Evolutionary conservation across 2,888 invertebrate genomes (phyloP).

Genomic region (Tenthredo distinguenda): DNA sequence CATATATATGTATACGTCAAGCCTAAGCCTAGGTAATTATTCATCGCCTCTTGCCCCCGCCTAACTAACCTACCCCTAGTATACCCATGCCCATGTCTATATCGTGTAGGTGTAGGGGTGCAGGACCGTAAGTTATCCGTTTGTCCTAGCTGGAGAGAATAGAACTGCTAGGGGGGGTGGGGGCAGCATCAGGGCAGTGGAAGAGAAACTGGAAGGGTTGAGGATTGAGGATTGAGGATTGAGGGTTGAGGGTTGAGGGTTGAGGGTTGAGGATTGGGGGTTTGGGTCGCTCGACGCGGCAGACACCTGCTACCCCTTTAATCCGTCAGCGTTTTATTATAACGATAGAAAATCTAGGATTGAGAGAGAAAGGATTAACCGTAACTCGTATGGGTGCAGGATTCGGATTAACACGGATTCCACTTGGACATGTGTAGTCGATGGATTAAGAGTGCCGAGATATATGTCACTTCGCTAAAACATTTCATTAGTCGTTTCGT

Average conservation of each 20-base stretch:
- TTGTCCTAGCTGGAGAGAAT: slow-evolving; percentile 60
- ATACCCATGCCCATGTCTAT: background rate
- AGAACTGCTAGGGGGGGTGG: slow-evolving; percentile 42
- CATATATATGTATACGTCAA: background rate
- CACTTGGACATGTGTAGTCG: too few species aligned
- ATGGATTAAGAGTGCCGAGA: too few species aligned
- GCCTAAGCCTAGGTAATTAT: slow-evolving; percentile 42
- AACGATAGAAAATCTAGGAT: slow-evolving; percentile 50
- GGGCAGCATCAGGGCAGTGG: slow-evolving; percentile 8
- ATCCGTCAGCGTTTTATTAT: slow-evolving; percentile 52
- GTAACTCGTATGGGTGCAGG: too few species aligned
- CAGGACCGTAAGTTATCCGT: slow-evolving; percentile 1
- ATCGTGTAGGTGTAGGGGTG: background rate
- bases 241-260: background rate
- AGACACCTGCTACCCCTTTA: slow-evolving; percentile 56
- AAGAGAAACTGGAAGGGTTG: background rate
- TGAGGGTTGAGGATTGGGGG: background rate
- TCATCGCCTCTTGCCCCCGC: slow-evolving; percentile 18
- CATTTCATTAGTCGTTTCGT: too few species aligned
- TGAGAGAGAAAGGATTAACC: background rate
- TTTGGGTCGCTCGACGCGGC: slow-evolving; percentile 18
- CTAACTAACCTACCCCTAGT: too few species aligned
- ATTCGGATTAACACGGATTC: too few species aligned
- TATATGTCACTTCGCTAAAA: too few species aligned
- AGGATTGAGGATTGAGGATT: background rate